Evolutionary conservation across 2,797 vertebrate species (phyloP).

Genomic region (Molossus alvarezi): DNA sequence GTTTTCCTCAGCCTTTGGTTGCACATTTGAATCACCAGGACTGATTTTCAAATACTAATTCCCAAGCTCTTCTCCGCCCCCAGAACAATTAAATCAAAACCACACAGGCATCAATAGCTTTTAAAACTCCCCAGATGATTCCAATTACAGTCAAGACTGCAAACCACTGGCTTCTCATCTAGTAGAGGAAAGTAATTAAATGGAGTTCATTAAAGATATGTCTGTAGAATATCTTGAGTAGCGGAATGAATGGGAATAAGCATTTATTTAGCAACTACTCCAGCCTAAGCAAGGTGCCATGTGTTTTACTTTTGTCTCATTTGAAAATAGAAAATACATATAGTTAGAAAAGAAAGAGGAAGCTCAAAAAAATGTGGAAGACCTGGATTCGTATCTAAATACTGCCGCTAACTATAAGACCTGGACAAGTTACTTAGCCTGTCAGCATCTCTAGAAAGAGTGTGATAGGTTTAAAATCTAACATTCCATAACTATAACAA

Average conservation of each 20-base stretch:
- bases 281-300: neutral
- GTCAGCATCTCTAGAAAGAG: neutral
- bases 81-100: slow-evolving; percentile 31
- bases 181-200: slow-evolving; percentile 24
- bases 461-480: neutral
- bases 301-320: neutral
- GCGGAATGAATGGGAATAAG: neutral
- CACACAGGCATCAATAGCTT: neutral
- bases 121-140: slow-evolving; percentile 16
- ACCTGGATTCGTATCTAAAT: neutral
- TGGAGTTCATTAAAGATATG: neutral
- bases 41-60: slow-evolving; percentile 20
- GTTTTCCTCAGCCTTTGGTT: slow-evolving; percentile 1
- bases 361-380: neutral
- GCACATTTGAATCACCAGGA: slow-evolving; percentile 50
- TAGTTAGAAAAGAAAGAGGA: neutral
- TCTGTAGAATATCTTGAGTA: neutral
- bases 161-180: neutral
- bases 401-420: neutral
- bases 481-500: slow-evolving; percentile 26
- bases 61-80: neutral
- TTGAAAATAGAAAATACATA: neutral
- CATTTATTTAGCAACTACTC: neutral
- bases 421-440: neutral
- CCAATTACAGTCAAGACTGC: slow-evolving; percentile 24